A percentile compares a stretch with the other conserved stretches of the same genome.
Evolutionary conservation across 2,888 invertebrate genomes (phyloP).

Genomic region (Drosophila pseudotakahashii): DNA sequence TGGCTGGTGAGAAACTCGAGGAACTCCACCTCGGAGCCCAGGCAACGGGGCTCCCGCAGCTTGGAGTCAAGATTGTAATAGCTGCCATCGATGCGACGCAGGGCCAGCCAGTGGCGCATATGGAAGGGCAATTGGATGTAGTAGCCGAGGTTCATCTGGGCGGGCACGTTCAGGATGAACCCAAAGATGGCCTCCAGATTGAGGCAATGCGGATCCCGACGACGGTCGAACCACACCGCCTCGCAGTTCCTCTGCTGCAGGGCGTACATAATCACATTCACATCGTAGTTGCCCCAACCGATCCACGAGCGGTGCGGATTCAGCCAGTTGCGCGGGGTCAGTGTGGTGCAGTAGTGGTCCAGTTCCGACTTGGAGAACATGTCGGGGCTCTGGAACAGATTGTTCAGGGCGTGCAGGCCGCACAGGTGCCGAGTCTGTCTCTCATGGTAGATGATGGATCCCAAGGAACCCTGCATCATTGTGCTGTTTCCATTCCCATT

Average conservation of each 20-base stretch:
- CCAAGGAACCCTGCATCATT: neutral
- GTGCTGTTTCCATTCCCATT: neutral
- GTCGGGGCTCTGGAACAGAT: constrained; percentile 39
- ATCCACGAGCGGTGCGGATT: constrained; percentile 89
- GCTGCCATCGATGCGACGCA: constrained; percentile 33
- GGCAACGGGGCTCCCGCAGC: constrained; percentile 18
- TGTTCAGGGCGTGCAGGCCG: constrained; percentile 53
- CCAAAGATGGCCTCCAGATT: constrained; percentile 47
- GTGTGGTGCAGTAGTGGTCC: constrained; percentile 44
- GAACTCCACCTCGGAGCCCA: constrained; percentile 41
- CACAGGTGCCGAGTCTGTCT: constrained; percentile 50
- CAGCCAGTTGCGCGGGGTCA: constrained; percentile 45
- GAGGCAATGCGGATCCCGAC: constrained; percentile 50
- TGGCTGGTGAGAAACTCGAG: constrained; percentile 25
- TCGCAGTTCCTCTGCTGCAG: constrained; percentile 92
- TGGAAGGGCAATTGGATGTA: constrained; percentile 26
- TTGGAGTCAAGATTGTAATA: constrained; percentile 57
- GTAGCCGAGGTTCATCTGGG: constrained; percentile 7
- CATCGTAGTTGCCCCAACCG: constrained; percentile 97
- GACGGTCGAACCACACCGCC: constrained; percentile 86
- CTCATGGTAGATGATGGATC: constrained; percentile 46
- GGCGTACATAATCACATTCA: constrained; percentile 98
- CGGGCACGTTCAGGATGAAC: constrained; percentile 43
- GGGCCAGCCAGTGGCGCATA: constrained; percentile 53
- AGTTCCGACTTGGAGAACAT: constrained; percentile 44